Percentiles rank a stretch among this genome's conserved stretches.
phyloP scores from a whole-genome alignment of 2,888 invertebrate genomes.

The Lasioglossum pauxillum region DNA sequence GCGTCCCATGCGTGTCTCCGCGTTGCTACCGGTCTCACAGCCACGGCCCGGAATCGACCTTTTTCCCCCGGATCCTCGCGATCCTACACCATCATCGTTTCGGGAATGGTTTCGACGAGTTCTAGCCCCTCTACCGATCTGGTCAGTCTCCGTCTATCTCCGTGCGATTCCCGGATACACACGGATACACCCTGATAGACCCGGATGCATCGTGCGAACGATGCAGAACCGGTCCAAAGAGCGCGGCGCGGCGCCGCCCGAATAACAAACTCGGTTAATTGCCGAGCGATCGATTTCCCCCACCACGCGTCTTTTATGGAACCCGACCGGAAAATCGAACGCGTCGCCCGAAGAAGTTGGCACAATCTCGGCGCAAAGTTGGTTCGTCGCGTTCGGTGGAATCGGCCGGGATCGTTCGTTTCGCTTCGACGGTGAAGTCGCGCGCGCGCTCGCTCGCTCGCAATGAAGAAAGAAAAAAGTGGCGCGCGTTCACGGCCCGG shows the following conservation, averaged over 20 bases:
- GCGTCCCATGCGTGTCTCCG: slow-evolving; percentile 34
- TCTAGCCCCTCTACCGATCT: neutral
- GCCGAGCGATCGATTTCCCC: slow-evolving; percentile 52
- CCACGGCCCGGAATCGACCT: neutral
- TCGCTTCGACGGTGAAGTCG: neutral
- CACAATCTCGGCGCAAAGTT: neutral
- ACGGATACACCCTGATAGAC: neutral
- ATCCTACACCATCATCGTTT: neutral
- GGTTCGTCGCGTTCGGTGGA: neutral
- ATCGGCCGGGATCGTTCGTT: neutral
- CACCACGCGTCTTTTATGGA: neutral
- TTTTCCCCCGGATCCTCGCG: neutral
- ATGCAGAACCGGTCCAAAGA: slow-evolving; percentile 70
- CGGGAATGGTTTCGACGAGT: neutral
- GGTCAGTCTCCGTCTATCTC: neutral
- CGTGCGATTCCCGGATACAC: neutral
- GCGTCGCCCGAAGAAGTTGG: neutral
- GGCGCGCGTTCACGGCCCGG: neutral
- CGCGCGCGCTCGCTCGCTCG: neutral
- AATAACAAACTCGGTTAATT: slow-evolving; percentile 62
- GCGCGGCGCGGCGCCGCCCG: slow-evolving; percentile 9
- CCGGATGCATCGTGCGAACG: slow-evolving; percentile 15
- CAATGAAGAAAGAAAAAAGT: too few species aligned
- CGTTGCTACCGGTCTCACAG: slow-evolving; percentile 50
- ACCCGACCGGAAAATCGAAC: neutral